phyloP scores from a whole-genome alignment of 2,888 invertebrate genomes.

The Pollenia amentaria region DNA sequence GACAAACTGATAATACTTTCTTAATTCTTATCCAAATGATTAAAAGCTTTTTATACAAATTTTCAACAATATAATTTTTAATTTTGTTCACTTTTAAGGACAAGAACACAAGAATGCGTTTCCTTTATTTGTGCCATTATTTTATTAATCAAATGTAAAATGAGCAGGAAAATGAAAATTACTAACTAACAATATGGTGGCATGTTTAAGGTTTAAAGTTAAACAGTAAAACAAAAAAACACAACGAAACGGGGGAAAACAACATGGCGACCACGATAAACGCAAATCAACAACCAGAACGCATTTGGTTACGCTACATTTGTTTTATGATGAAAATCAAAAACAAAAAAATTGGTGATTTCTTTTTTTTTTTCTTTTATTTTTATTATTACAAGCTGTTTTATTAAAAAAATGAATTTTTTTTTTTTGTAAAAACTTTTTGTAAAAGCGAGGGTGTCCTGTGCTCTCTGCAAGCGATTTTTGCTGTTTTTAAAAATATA shows the following conservation, averaged over 20 bases:
- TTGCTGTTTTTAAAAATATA: not conserved
- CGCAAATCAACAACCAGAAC: constrained; percentile 70
- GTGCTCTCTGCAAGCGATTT: not conserved
- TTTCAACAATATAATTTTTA: constrained; percentile 29
- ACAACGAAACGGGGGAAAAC: constrained; percentile 9
- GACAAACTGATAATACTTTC: not conserved
- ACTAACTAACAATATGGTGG: constrained; percentile 71
- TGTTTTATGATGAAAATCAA: constrained; percentile 71
- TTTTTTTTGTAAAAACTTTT: constrained; percentile 22
- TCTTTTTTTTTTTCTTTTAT: constrained; percentile 15
- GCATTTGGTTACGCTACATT: constrained; percentile 75
- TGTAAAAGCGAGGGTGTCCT: not conserved
- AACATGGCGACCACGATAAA: constrained; percentile 64
- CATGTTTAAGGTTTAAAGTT: constrained; percentile 60
- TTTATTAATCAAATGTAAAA: constrained; percentile 75
- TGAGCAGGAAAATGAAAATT: constrained; percentile 71
- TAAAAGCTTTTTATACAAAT: constrained; percentile 5
- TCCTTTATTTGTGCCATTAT: constrained; percentile 24
- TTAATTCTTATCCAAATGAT: not conserved
- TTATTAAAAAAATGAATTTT: constrained; percentile 5
- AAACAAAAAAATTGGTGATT: constrained; percentile 62
- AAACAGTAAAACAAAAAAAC: constrained; percentile 10
- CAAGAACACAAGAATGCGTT: not conserved
- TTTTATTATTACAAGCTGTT: constrained; percentile 43
- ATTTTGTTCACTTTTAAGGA: constrained; percentile 33